phyloP scores from a whole-genome alignment of 1,140 invertebrate genomes.

The Brachionus paranguensis region DNA sequence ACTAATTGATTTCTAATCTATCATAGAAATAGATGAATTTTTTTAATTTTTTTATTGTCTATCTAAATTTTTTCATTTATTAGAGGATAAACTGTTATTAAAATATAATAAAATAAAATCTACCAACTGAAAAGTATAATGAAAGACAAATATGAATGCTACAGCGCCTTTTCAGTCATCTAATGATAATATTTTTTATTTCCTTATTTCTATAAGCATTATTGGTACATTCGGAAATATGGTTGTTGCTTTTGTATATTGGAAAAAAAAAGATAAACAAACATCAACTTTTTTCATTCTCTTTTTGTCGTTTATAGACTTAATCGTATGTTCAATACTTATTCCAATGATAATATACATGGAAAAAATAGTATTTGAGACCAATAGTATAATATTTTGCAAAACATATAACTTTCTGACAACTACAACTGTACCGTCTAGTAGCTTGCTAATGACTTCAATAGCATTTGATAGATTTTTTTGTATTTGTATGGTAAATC shows the following conservation, averaged over 20 bases:
- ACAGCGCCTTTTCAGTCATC: not conserved
- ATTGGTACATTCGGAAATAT: conserved; percentile 51
- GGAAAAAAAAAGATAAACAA: conserved; percentile 48
- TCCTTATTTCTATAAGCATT: conserved; percentile 43
- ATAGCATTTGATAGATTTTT: conserved; percentile 53
- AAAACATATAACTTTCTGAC: conserved; percentile 52
- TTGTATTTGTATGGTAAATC: conserved; percentile 53
- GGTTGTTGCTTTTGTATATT: conserved; percentile 52
- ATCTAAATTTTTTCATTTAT: too few relatives aligned
- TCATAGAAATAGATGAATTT: too few relatives aligned
- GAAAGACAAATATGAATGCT: not conserved
- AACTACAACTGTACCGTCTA: conserved; percentile 50
- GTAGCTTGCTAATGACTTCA: conserved; percentile 52
- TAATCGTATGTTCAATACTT: conserved; percentile 8
- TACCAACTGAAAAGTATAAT: not conserved
- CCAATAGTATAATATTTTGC: conserved; percentile 43
- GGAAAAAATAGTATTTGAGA: conserved; percentile 22
- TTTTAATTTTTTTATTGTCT: too few relatives aligned
- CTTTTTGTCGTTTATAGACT: not conserved
- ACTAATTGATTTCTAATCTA: too few relatives aligned
- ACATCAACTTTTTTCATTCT: conserved; percentile 39
- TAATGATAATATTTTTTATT: not conserved
- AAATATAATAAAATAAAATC: too few relatives aligned
- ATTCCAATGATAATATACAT: conserved; percentile 23
- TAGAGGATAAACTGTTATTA: too few relatives aligned